Conservation (phyloP, 2,797 vertebrate genomes). For the Sebastes flavidus region DNA sequence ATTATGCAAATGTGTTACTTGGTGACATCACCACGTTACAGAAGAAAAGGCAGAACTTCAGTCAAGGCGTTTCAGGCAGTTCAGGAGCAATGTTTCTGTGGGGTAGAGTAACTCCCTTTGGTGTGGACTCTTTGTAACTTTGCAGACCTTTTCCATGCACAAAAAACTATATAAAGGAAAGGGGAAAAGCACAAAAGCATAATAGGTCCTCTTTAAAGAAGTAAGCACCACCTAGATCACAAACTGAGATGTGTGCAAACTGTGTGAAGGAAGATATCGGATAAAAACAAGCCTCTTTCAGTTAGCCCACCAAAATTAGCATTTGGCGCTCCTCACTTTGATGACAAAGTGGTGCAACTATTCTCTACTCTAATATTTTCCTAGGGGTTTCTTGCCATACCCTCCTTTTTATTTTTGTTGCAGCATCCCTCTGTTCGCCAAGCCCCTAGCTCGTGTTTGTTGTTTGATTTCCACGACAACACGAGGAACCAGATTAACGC, state of each 20-base stretch:
- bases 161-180: too few species aligned
- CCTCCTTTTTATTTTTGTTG: constrained; percentile 36
- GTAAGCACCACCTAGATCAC: not conserved
- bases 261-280: not conserved
- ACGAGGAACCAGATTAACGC: constrained; percentile 22
- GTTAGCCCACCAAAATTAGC: not conserved
- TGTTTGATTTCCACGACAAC: constrained; percentile 69
- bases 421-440: constrained; percentile 28
- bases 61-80: too few species aligned
- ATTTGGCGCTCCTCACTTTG: constrained; percentile 17
- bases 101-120: too few species aligned
- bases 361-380: constrained; percentile 49
- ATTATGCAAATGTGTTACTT: too few species aligned
- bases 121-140: too few species aligned
- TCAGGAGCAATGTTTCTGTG: too few species aligned
- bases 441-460: constrained; percentile 55
- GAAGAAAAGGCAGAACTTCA: too few species aligned
- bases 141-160: too few species aligned
- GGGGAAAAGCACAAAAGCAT: too few species aligned
- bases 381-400: constrained; percentile 8
- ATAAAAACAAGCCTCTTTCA: not conserved
- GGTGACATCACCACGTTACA: too few species aligned
- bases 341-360: constrained; percentile 37
- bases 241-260: not conserved
- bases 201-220: not conserved